Percentiles rank a stretch among this genome's conserved stretches.
These are phyloP conservation scores for Ammospiza caudacuta DNA, from an alignment of 2,113 vertebrate genomes.

Conservation along the genomic window DNA sequence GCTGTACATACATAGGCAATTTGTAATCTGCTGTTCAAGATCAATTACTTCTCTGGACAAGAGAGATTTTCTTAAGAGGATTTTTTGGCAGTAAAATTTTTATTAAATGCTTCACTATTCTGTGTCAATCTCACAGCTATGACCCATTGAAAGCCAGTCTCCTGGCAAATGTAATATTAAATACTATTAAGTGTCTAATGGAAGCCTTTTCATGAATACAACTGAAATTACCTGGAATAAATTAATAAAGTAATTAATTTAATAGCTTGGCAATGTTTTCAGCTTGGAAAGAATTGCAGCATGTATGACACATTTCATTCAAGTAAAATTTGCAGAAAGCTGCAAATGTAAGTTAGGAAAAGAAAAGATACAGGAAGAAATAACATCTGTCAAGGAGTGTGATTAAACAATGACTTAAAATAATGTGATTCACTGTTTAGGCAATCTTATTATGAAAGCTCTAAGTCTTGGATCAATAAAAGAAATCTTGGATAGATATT, in stretches of 20 bases:
- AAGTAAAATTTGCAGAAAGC: background rate
- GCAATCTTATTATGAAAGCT: background rate
- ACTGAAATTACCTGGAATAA: background rate
- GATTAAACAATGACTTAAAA: conserved; percentile 12
- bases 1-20: background rate
- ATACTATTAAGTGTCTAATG: background rate
- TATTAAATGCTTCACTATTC: background rate
- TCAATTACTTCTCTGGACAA: background rate
- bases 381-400: background rate
- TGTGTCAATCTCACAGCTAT: background rate
- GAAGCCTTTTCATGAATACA: background rate
- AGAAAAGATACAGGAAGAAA: background rate
- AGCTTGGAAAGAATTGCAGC: background rate
- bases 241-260: background rate
- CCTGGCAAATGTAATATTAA: background rate
- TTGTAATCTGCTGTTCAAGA: background rate
- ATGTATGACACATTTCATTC: background rate
- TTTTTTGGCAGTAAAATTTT: background rate
- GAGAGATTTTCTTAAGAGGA: background rate
- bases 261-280: background rate
- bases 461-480: background rate
- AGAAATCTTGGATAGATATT: background rate
- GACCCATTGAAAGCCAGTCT: background rate
- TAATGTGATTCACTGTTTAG: background rate
- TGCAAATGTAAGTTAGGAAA: background rate